Conservation (phyloP, 2,888 invertebrate genomes). For the Drosophila subsilvestris region DNA sequence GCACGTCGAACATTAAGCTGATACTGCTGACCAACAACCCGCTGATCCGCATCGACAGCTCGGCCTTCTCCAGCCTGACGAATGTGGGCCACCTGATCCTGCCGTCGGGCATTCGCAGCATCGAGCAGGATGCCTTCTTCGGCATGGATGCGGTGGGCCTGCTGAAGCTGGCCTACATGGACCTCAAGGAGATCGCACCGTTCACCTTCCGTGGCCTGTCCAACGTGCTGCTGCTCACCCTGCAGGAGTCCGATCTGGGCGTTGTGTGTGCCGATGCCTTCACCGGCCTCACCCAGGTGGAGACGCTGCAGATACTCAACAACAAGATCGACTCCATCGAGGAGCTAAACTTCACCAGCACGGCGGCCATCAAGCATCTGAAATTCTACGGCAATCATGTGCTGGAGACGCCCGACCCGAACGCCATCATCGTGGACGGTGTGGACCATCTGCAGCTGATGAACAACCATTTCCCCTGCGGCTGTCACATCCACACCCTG, state of each 20-base stretch:
- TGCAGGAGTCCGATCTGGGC: slow-evolving; percentile 93
- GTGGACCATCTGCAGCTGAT: slow-evolving; percentile 89
- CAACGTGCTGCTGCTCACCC: slow-evolving; percentile 89
- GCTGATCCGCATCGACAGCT: slow-evolving; percentile 90
- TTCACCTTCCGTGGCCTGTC: slow-evolving; percentile 91
- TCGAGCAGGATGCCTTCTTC: slow-evolving; percentile 92
- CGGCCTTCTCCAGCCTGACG: slow-evolving; percentile 93
- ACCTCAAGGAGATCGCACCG: slow-evolving; percentile 88
- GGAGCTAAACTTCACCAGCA: slow-evolving; percentile 89
- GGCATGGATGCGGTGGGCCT: slow-evolving; percentile 93
- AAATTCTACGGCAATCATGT: slow-evolving; percentile 93
- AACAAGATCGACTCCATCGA: slow-evolving; percentile 94
- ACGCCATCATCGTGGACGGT: slow-evolving; percentile 88
- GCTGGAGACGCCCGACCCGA: slow-evolving; percentile 89
- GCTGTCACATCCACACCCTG: slow-evolving; percentile 92
- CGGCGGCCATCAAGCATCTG: slow-evolving; percentile 89
- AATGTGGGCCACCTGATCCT: slow-evolving; percentile 93
- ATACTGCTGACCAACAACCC: slow-evolving; percentile 94
- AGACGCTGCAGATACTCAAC: slow-evolving; percentile 90
- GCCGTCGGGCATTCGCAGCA: slow-evolving; percentile 90
- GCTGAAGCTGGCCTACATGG: slow-evolving; percentile 93
- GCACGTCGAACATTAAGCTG: slow-evolving; percentile 92
- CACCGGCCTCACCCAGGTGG: slow-evolving; percentile 89
- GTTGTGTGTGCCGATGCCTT: slow-evolving; percentile 90
- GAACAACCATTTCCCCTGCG: slow-evolving; percentile 94